A percentile compares a stretch with the other conserved stretches of the same genome.
Evolutionary conservation across 2,888 invertebrate species (phyloP).

Genomic region (Tromatobia lineatoria): DNA sequence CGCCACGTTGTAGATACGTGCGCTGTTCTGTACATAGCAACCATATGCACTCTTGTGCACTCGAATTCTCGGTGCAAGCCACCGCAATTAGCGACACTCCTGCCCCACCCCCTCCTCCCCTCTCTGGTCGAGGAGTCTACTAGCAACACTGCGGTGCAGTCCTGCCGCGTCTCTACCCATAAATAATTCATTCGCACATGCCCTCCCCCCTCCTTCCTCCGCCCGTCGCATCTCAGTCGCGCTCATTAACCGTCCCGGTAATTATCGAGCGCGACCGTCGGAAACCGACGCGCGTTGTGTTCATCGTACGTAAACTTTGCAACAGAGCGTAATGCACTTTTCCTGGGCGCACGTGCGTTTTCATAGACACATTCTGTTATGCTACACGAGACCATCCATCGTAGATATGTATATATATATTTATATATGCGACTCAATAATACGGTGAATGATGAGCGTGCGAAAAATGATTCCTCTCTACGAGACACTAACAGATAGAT

Average conservation of each 20-base stretch:
- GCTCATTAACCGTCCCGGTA: constrained; percentile 61
- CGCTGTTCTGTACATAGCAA: constrained; percentile 5
- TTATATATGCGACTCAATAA: constrained; percentile 5
- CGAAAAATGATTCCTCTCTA: constrained; percentile 27
- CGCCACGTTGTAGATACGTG: neutral
- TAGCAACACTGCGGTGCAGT: neutral
- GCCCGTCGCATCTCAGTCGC: constrained; percentile 39
- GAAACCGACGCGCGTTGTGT: constrained; percentile 29
- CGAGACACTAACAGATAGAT: constrained; percentile 1
- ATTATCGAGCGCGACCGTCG: constrained; percentile 57
- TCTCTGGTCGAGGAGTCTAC: neutral
- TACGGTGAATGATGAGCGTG: constrained; percentile 31
- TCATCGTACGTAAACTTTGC: neutral
- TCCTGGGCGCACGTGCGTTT: constrained; percentile 23
- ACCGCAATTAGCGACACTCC: constrained; percentile 57
- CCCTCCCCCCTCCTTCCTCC: constrained; percentile 1
- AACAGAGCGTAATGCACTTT: constrained; percentile 7
- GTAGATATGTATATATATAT: neutral
- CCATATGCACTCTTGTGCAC: constrained; percentile 35
- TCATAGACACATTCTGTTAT: constrained; percentile 13
- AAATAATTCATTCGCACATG: constrained; percentile 58
- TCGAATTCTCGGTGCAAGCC: constrained; percentile 39
- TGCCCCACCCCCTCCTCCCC: neutral
- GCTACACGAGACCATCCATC: constrained; percentile 5
- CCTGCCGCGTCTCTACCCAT: constrained; percentile 32